Percentiles rank a stretch among this genome's conserved stretches.
These are phyloP conservation scores for Lepas anatifera DNA, from an alignment of 2,888 invertebrate species.

Conservation along the genomic window DNA sequence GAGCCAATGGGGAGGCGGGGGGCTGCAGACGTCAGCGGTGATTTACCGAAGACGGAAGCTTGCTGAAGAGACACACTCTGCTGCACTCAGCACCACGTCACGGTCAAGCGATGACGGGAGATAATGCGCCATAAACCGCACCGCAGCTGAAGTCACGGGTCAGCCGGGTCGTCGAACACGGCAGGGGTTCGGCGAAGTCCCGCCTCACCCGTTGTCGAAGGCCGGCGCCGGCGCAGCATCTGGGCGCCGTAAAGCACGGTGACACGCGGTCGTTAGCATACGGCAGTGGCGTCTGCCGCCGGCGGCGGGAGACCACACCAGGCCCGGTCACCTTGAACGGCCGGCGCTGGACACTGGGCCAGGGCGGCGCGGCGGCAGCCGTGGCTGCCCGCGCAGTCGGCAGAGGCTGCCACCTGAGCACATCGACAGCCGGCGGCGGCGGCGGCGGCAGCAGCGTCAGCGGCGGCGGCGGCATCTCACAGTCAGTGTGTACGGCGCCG, in stretches of 20 bases:
- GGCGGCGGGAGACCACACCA: neutral
- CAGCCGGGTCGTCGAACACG: no score
- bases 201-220: no score
- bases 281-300: neutral
- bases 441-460: neutral
- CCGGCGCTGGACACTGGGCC: neutral
- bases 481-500: neutral
- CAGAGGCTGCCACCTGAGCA: neutral
- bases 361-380: neutral
- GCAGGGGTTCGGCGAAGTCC: neutral
- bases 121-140: no score
- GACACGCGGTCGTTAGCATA: neutral
- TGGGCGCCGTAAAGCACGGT: no score
- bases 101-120: no score
- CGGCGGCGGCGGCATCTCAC: neutral
- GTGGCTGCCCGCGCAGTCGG: neutral
- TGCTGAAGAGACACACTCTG: no score
- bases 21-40: no score
- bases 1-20: no score
- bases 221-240: neutral
- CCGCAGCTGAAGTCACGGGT: no score
- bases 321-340: constrained; percentile 1
- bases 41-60: no score
- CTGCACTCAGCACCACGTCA: no score
- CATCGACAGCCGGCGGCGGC: neutral